Base-by-base conservation (phyloP, 1,140 invertebrate genomes). In the Ostrea edulis region DNA sequence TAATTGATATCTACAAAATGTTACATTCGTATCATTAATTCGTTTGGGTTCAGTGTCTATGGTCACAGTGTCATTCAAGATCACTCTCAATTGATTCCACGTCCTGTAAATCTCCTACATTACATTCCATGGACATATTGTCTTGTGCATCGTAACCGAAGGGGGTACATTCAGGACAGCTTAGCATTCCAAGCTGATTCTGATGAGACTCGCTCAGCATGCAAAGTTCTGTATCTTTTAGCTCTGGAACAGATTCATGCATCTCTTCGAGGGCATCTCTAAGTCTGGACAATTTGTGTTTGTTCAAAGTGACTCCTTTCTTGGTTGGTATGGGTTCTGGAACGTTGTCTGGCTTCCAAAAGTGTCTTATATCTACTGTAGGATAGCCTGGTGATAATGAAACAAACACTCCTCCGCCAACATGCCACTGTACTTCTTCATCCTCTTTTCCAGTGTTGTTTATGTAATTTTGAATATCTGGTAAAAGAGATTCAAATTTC, bases 341-440 rank as follows among this genome's bases (percentile, higher is more conserved):
- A 8, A 65, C 22, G 51, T 85, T 65, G 22, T 84, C 62, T 2
- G 87, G 87, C 29, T 84, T 84, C 82, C 82, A 87, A 53, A 68
- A 87, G 53, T 87, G 82, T 54, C 87, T 71, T 84, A 87, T 87
- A 25, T 87, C 82, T 0, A 87, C 87, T 84, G 82, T 84, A 0
- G 87, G 82, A 29, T 71, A 84, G 25, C 35, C 44, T 4, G 82
- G 44, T 12, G 51, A 54, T 9, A 87, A 51, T 0, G 82, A 84
- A 22, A 87, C 86, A 14, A 65, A 87, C 7, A 87, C 86, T 12
- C 55, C 82, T 20, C 82, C 86, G 12, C 86, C 86, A 20, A 87
- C 25, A 87, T 87, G 86, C 29, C 81, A 81, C 11, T 54, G 17
- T 7, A 22, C 53, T 62, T 82, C 86, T 53, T 52, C 11, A 17